phyloP scores from a whole-genome alignment of 2,888 invertebrate genomes.

The Leptothorax acervorum region DNA sequence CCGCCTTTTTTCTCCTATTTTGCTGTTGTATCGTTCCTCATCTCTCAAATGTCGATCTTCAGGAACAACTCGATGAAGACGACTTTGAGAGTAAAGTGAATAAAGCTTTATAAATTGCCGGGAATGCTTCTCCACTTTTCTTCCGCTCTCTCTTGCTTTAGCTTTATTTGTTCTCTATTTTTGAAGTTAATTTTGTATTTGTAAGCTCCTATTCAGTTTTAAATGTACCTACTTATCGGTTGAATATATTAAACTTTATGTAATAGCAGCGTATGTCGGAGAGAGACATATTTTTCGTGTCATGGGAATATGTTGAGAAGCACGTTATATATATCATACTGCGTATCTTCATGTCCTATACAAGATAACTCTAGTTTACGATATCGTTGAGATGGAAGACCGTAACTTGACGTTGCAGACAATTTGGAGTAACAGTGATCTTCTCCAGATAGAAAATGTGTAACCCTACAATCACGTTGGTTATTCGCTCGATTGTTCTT shows the following conservation, averaged over 20 bases:
- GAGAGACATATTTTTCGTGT: not conserved
- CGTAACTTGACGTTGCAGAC: not conserved
- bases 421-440: constrained; percentile 9
- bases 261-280: not conserved
- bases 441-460: constrained; percentile 4
- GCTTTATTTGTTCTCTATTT: constrained; percentile 20
- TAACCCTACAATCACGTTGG: not conserved
- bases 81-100: constrained; percentile 18
- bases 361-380: constrained; percentile 18
- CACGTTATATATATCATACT: constrained; percentile 14
- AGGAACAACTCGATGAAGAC: not conserved
- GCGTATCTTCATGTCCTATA: not conserved
- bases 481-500: not conserved
- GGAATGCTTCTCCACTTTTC: constrained; percentile 17
- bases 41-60: constrained; percentile 29
- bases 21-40: constrained; percentile 6
- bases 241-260: not conserved
- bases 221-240: not conserved
- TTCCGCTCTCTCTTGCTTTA: constrained; percentile 7
- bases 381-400: not conserved
- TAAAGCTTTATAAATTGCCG: constrained; percentile 32
- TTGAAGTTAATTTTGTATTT: constrained; percentile 13
- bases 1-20: not conserved
- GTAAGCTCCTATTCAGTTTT: not conserved
- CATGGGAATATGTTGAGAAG: not conserved